Percentiles rank a stretch among this genome's conserved stretches.
Evolutionary conservation across 2,113 vertebrate species (phyloP).

Genomic region (Amphilophus citrinellus): DNA sequence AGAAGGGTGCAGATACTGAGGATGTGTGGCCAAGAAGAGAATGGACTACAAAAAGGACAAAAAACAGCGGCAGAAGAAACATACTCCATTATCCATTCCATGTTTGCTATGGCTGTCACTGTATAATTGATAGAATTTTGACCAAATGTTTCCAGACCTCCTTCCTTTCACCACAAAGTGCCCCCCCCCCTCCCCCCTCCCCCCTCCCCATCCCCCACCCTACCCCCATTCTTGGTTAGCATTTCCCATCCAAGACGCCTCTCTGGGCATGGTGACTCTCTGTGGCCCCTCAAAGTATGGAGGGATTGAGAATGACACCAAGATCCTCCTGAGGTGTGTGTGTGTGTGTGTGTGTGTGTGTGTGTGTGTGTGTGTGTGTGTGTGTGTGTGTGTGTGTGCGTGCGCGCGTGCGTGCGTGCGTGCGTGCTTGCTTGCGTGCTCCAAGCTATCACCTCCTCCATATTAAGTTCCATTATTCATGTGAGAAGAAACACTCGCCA

Average conservation of each 20-base stretch:
- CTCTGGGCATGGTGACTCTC: constrained; percentile 45
- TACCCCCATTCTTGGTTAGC: constrained; percentile 1
- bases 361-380: constrained; percentile 15
- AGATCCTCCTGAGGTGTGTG: constrained; percentile 10
- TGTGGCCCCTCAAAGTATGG: constrained; percentile 57
- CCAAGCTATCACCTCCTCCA: constrained; percentile 65
- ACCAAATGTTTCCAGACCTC: constrained; percentile 68
- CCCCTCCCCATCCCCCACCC: too few species aligned
- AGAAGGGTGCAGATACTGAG: not conserved
- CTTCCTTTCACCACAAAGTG: constrained; percentile 44
- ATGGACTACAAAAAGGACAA: not conserved
- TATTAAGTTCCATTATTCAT: constrained; percentile 83
- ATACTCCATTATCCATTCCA: constrained; percentile 8
- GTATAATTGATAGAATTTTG: constrained; percentile 63
- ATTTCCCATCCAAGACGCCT: constrained; percentile 44
- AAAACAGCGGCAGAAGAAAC: constrained; percentile 9
- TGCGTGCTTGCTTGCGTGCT: constrained; percentile 24
- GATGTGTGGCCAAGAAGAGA: not conserved
- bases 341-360: not conserved
- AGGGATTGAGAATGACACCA: constrained; percentile 45
- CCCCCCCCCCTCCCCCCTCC: not conserved
- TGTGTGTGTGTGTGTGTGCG: not conserved
- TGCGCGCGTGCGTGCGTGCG: not conserved
- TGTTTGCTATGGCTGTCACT: constrained; percentile 53
- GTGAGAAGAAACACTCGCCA: constrained; percentile 71